Percentiles rank a stretch among this genome's conserved stretches.
Evolutionary conservation across 1,140 invertebrate genomes (phyloP).

Genomic region (Drosophila funebris): DNA sequence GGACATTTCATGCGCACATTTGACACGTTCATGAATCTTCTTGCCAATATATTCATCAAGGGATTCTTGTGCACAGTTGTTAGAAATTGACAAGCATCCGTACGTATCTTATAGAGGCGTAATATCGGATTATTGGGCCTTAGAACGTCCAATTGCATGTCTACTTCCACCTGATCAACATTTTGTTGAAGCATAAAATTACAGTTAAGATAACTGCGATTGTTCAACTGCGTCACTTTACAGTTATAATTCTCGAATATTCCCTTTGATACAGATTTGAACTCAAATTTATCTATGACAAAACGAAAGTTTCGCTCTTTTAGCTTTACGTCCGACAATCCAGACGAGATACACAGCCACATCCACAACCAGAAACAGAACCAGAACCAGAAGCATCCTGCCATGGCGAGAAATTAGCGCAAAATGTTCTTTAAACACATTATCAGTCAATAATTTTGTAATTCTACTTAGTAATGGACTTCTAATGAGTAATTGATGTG

Average conservation of each 20-base stretch:
- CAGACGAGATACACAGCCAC: not conserved
- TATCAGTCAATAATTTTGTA: not conserved
- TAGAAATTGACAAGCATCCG: conserved; percentile 42
- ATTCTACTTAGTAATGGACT: not conserved
- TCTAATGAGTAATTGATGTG: not conserved
- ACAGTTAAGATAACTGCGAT: conserved; percentile 21
- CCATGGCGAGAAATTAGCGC: not conserved
- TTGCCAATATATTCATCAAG: conserved; percentile 35
- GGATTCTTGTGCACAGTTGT: conserved; percentile 34
- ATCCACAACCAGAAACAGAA: not conserved
- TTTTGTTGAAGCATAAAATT: conserved; percentile 12
- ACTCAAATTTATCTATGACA: conserved; percentile 1
- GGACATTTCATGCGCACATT: conserved; percentile 28
- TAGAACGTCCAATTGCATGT: conserved; percentile 35
- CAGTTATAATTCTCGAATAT: conserved; percentile 18
- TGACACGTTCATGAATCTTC: conserved; percentile 26
- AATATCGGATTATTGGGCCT: conserved; percentile 18
- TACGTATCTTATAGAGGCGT: conserved; percentile 30
- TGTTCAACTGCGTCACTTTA: conserved; percentile 6
- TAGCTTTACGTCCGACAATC: not conserved
- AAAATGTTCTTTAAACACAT: not conserved
- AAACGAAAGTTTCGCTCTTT: conserved; percentile 16
- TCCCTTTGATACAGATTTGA: conserved; percentile 7
- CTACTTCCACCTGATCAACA: conserved; percentile 21
- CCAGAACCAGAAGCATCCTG: not conserved